A percentile compares a stretch with the other conserved stretches of the same genome.
Conservation (phyloP, 1,140 invertebrate species). For the Stenopsyche tienmushanensis region DNA sequence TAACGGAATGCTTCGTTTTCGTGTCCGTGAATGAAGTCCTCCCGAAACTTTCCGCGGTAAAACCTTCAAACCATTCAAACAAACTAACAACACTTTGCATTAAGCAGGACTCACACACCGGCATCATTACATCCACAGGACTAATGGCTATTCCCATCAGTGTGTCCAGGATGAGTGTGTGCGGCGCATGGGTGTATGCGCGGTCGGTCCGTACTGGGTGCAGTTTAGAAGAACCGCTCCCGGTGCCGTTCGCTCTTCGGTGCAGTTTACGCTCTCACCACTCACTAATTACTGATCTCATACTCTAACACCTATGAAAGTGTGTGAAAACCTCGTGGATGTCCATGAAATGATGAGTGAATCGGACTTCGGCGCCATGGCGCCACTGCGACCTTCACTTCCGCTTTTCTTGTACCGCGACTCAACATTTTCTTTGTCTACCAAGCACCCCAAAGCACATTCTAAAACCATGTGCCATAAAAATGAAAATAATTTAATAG, state of each 20-base stretch:
- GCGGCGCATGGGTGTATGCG: not conserved
- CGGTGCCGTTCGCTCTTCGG: not conserved
- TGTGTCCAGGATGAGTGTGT: constrained; percentile 1
- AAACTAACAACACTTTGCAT: constrained; percentile 9
- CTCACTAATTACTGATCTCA: not conserved
- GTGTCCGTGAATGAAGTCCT: not conserved
- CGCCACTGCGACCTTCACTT: too few species aligned
- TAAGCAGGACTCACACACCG: not conserved
- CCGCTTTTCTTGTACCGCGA: too few species aligned
- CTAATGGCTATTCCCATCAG: constrained; percentile 25
- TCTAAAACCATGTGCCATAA: too few species aligned
- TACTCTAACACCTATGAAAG: too few species aligned
- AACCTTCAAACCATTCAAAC: not conserved
- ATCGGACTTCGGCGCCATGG: too few species aligned
- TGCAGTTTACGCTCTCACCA: constrained; percentile 15
- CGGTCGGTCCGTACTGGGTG: not conserved
- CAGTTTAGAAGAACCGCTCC: constrained; percentile 1
- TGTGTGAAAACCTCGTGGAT: too few species aligned
- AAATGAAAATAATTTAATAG: not conserved
- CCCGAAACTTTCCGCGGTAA: not conserved
- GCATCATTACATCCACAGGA: not conserved
- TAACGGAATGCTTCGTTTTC: too few species aligned
- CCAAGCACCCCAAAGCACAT: too few species aligned
- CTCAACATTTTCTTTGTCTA: too few species aligned
- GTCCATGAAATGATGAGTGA: too few species aligned